These are phyloP conservation scores for Rattus norvegicus DNA, from an alignment of 2,113 vertebrate genomes.

Conservation along the genomic window DNA sequence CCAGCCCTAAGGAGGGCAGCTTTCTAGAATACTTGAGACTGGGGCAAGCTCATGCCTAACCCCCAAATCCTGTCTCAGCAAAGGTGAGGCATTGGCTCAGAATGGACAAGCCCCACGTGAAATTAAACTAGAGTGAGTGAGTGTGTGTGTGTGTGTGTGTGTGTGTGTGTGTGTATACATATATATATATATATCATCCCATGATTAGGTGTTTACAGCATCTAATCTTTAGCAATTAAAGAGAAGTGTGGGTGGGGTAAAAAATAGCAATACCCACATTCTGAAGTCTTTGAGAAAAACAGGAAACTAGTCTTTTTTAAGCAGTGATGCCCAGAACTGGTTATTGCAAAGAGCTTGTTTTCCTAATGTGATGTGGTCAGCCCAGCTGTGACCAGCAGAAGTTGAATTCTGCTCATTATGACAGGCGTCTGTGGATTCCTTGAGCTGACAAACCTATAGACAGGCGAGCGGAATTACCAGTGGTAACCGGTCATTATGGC, in stretches of 20 bases:
- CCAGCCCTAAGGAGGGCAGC: not conserved
- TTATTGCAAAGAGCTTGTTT: constrained; percentile 80
- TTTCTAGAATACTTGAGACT: not conserved
- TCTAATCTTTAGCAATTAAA: constrained; percentile 78
- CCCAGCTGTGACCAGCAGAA: constrained; percentile 71
- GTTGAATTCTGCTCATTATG: constrained; percentile 70
- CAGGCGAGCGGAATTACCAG: constrained; percentile 56
- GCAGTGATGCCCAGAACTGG: constrained; percentile 80
- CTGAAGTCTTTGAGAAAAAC: constrained; percentile 82
- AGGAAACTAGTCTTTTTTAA: constrained; percentile 84
- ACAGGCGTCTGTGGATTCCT: constrained; percentile 76
- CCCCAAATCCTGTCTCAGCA: not conserved
- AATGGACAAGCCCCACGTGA: constrained; percentile 44
- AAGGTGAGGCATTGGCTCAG: not conserved
- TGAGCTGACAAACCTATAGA: constrained; percentile 58
- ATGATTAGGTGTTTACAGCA: constrained; percentile 79
- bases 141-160: not conserved
- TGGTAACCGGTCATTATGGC: constrained; percentile 58
- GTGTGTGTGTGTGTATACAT: constrained; percentile 1
- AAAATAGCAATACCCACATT: constrained; percentile 81
- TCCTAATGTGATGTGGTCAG: constrained; percentile 81
- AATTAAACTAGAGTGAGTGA: constrained; percentile 57
- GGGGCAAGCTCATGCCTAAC: not conserved
- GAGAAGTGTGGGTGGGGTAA: constrained; percentile 78
- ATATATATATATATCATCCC: not conserved